phyloP scores from a whole-genome alignment of 2,113 vertebrate genomes.

The Cochlearius cochlearius region DNA sequence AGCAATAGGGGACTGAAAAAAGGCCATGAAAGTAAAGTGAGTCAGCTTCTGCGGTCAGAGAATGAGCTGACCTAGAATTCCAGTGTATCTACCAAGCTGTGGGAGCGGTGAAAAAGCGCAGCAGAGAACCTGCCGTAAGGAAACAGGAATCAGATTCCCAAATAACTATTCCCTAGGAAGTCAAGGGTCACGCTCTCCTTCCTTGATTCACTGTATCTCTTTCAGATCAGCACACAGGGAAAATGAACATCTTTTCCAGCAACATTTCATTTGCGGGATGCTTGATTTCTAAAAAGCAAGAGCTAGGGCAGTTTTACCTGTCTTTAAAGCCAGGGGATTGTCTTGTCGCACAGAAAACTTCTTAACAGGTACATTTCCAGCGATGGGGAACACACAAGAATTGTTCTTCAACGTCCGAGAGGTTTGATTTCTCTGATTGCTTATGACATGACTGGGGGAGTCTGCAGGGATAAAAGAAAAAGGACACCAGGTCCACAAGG shows the following conservation, averaged over 20 bases:
- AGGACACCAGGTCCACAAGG: not conserved
- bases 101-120: not conserved
- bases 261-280: not conserved
- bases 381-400: constrained; percentile 31
- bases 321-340: constrained; percentile 1
- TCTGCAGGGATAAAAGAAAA: constrained; percentile 60
- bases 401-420: constrained; percentile 57
- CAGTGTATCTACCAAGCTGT: not conserved
- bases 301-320: not conserved
- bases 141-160: not conserved
- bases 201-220: not conserved
- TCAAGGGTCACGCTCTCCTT: not conserved
- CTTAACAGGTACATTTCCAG: not conserved
- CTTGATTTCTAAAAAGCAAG: not conserved
- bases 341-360: constrained; percentile 31
- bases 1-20: not conserved
- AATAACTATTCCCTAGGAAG: not conserved
- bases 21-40: not conserved
- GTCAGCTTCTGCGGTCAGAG: not conserved
- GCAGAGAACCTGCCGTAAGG: accelerated
- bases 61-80: not conserved
- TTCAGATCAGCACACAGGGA: not conserved
- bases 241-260: not conserved
- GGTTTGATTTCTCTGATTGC: constrained; percentile 67
- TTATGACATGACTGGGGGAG: constrained; percentile 76